Evolutionary conservation across 2,888 invertebrate species (phyloP), one percentile per base, ranked within the genome.

Genomic region (Chrysomela aeneicollis): DNA sequence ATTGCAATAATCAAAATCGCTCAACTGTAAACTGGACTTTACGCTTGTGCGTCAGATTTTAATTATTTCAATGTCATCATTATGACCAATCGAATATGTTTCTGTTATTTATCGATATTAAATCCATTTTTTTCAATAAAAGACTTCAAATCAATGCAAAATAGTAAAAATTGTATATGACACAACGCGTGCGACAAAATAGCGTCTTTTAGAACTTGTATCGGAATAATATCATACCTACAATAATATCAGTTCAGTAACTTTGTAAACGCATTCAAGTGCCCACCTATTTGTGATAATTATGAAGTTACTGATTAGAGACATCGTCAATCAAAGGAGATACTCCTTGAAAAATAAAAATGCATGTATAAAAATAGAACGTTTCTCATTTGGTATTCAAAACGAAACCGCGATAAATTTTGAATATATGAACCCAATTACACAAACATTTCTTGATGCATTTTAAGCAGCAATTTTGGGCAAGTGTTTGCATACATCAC

Each of bases 401-500:
- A 46, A 54, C 21, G 10, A 54, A 54, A 17, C 46, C 26, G 46
- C 17, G 57, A 57, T 57, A 46, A 57, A 47, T 46, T 57, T 47
- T 5, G 26, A 15, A 30, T 55, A 42, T 57, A 46, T 18, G 17
- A 57, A 46, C 42, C 42, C 12, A 46, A 46, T 57, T 57, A 47
- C 26, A 1, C 10, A 21, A 46, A 46, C 46, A 17, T 6, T 18
- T 8, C 1, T 30, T 10, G 26, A 46, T 46, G 21, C 26, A 46
- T 17, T 57, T 19, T 22, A 19, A 42, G 18, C 21, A 35, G 42
- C 18, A 47, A 55, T 42, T 55, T 26, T 46, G 46, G 42, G 42
- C 42, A 15, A 42, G n/a, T 15, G 42, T 42, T 42, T 15, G 15
- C 65, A 65, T 69, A 71, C 68, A 71, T 68, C 71, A 60, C 42